phyloP scores from a whole-genome alignment of 2,113 vertebrate species.

The Chlamydotis undulata region DNA sequence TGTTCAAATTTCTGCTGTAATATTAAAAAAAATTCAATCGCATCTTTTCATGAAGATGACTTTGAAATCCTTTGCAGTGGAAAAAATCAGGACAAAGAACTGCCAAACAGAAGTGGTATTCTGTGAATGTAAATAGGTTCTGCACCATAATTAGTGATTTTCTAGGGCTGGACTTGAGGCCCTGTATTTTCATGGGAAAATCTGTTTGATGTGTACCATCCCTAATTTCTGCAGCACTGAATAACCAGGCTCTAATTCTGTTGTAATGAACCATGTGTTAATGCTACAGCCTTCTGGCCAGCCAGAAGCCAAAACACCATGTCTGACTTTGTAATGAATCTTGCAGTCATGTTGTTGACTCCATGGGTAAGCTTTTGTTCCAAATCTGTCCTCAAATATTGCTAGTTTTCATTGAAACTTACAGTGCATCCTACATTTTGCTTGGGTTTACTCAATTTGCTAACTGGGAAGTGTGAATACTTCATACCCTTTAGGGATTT shows the following conservation, averaged over 20 bases:
- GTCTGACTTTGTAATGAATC: conserved; percentile 66
- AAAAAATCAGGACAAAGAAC: not conserved
- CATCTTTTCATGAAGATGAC: not conserved
- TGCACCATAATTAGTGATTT: conserved; percentile 35
- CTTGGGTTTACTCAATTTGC: not conserved
- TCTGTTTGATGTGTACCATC: conserved; percentile 46
- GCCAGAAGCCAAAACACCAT: conserved; percentile 44
- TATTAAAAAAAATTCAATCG: not conserved
- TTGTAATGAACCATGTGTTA: conserved; percentile 61
- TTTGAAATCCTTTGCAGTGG: not conserved
- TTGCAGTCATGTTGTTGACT: conserved; percentile 28
- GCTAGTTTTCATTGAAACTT: not conserved
- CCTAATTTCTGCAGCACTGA: conserved; percentile 46
- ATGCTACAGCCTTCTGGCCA: conserved; percentile 53
- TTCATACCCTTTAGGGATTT: not conserved
- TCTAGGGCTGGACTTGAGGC: not conserved
- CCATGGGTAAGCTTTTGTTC: conserved; percentile 41
- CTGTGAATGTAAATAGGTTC: conserved; percentile 20
- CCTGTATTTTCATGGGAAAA: conserved; percentile 64
- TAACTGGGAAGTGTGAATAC: not conserved
- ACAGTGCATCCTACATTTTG: not conserved
- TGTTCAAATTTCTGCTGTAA: not conserved
- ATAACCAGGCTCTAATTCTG: conserved; percentile 25
- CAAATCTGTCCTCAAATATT: not conserved
- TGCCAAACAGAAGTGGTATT: not conserved